Percentiles rank a stretch among this genome's conserved stretches.
These are phyloP conservation scores for Polypedilum pembai DNA, from an alignment of 1,140 invertebrate genomes.

Conservation along the genomic window DNA sequence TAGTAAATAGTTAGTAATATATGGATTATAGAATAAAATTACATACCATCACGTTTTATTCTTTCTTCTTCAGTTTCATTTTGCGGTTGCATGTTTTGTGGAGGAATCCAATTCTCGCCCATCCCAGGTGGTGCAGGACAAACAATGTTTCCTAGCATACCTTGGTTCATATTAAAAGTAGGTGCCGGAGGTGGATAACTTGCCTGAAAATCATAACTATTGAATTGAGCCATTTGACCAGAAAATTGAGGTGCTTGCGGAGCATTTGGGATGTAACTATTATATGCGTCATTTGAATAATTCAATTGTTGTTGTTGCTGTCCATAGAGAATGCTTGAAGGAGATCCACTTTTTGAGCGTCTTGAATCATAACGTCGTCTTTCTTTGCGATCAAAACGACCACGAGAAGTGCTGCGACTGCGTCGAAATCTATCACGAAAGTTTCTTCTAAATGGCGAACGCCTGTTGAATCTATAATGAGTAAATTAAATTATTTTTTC, in stretches of 20 bases:
- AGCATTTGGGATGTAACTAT: neutral
- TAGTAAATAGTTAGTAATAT: constrained; percentile 30
- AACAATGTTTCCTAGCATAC: neutral
- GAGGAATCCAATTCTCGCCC: neutral
- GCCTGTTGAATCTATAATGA: neutral
- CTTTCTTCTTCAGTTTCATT: neutral
- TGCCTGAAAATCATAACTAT: constrained; percentile 23
- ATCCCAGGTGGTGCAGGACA: neutral
- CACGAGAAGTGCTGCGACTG: neutral
- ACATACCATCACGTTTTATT: neutral
- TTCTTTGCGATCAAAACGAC: neutral
- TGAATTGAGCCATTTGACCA: neutral
- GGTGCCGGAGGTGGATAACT: neutral
- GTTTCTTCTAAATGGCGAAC: constrained; percentile 14
- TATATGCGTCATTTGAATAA: neutral
- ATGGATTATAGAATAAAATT: neutral
- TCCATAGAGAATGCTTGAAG: neutral
- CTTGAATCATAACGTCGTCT: neutral
- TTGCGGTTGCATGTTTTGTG: neutral
- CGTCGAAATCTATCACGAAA: neutral
- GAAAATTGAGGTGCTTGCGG: neutral
- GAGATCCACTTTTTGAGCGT: neutral
- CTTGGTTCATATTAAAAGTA: neutral
- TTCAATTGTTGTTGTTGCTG: neutral
- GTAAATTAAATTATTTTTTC: neutral